Evolutionary conservation across 1,140 invertebrate genomes (phyloP).

Genomic region (Sinella curviseta): DNA sequence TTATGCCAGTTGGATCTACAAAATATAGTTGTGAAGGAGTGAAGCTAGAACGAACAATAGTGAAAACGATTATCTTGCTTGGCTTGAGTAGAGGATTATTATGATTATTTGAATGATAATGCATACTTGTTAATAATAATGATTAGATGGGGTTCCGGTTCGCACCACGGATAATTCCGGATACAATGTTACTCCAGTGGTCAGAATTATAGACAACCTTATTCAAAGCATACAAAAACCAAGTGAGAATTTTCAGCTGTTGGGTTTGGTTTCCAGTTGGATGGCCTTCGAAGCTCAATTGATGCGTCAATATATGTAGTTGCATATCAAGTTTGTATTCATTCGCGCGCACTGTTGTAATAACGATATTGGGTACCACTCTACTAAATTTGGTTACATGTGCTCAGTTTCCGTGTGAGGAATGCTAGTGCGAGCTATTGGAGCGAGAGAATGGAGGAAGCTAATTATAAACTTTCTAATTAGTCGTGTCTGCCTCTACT

Average conservation of each 20-base stretch:
- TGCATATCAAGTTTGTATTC: not conserved
- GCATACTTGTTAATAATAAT: too few species aligned
- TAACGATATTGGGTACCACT: not conserved
- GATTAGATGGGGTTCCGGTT: too few species aligned
- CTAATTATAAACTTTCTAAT: slow-evolving; percentile 27
- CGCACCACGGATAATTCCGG: too few species aligned
- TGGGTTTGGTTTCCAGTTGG: not conserved
- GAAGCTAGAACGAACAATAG: not conserved
- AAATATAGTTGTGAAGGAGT: not conserved
- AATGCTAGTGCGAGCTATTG: not conserved
- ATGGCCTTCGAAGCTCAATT: not conserved
- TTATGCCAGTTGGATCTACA: not conserved
- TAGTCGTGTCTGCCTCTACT: not conserved
- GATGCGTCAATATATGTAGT: not conserved
- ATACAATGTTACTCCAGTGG: not conserved
- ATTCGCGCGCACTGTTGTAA: not conserved
- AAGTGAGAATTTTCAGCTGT: slow-evolving; percentile 17
- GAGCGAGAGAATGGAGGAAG: slow-evolving; percentile 9
- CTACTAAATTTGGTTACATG: too few species aligned
- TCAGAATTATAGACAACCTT: not conserved
- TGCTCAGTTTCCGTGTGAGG: not conserved
- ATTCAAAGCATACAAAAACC: not conserved
- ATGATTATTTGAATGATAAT: too few species aligned
- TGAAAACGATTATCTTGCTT: too few species aligned
- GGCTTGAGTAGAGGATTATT: too few species aligned